phyloP scores from a whole-genome alignment of 2,797 vertebrate genomes.

The Merluccius polli region DNA sequence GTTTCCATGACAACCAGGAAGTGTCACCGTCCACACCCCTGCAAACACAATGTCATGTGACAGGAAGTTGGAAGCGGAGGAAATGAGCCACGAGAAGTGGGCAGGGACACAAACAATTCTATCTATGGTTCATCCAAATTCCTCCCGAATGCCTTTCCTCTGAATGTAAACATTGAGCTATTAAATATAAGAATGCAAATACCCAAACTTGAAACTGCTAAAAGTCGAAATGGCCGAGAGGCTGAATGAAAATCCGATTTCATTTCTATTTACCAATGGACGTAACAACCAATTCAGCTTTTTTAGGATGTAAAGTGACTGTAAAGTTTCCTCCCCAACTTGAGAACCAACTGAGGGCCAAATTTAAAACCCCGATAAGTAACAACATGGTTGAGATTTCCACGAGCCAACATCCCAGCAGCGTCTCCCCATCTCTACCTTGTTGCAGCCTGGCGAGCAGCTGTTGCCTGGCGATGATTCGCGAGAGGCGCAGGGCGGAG shows the following conservation, averaged over 20 bases:
- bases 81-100: slow-evolving; percentile 47
- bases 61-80: slow-evolving; percentile 65
- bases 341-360: too few species aligned
- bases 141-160: neutral
- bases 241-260: too few species aligned
- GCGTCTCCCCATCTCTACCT: slow-evolving; percentile 59
- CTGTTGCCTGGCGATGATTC: slow-evolving; percentile 70
- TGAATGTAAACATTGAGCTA: too few species aligned
- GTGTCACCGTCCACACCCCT: slow-evolving; percentile 34
- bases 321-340: neutral
- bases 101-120: slow-evolving; percentile 47
- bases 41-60: slow-evolving; percentile 52
- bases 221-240: too few species aligned
- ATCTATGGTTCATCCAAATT: slow-evolving; percentile 32
- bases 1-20: slow-evolving; percentile 20
- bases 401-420: neutral
- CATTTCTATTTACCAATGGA: too few species aligned
- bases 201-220: neutral
- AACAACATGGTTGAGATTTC: too few species aligned
- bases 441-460: slow-evolving; percentile 61
- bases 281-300: neutral
- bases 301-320: neutral
- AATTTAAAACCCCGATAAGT: neutral
- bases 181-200: neutral
- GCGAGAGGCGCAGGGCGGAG: slow-evolving; percentile 71